phyloP scores from a whole-genome alignment of 2,797 vertebrate species.

The Sphaeramia orbicularis region DNA sequence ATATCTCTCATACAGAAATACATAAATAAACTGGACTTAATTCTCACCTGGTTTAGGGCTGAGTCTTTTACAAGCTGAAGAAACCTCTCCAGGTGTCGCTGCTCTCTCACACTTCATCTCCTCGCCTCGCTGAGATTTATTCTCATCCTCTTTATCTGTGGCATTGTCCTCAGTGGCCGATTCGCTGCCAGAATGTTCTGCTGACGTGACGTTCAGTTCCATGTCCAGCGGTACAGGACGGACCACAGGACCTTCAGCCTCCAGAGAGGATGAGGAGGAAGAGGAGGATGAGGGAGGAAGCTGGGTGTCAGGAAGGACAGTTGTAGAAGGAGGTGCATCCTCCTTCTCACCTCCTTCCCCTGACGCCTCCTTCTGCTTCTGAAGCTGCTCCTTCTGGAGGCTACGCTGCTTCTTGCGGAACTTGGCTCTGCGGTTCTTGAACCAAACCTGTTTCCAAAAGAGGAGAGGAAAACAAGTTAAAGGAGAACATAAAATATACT shows the following conservation, averaged over 20 bases:
- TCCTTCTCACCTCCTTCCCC: conserved; percentile 87
- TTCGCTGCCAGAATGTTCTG: conserved; percentile 94
- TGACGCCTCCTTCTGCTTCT: conserved; percentile 94
- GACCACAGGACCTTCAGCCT: conserved; percentile 49
- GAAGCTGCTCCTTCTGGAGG: conserved; percentile 98
- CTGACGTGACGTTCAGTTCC: conserved; percentile 94
- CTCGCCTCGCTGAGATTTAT: conserved; percentile 4
- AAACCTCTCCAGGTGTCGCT: conserved; percentile 82
- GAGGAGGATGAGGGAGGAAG: conserved; percentile 74
- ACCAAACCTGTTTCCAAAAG: conserved; percentile 91
- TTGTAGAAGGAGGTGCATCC: conserved; percentile 69
- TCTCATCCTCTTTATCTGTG: conserved; percentile 91
- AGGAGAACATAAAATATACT: neutral
- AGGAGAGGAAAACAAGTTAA: neutral
- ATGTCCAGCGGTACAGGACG: conserved; percentile 85
- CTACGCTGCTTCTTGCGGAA: conserved; percentile 99
- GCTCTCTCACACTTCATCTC: conserved; percentile 84
- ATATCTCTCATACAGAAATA: too few species aligned
- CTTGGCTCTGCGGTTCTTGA: conserved; percentile 98
- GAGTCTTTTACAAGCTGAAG: conserved; percentile 87
- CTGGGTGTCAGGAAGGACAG: conserved; percentile 78
- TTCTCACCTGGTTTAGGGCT: conserved; percentile 93
- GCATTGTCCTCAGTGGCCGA: conserved; percentile 92
- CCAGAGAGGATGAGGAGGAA: conserved; percentile 83
- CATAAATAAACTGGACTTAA: neutral